Base-by-base conservation (phyloP, 2,797 vertebrate species). In the Natrix natrix region DNA sequence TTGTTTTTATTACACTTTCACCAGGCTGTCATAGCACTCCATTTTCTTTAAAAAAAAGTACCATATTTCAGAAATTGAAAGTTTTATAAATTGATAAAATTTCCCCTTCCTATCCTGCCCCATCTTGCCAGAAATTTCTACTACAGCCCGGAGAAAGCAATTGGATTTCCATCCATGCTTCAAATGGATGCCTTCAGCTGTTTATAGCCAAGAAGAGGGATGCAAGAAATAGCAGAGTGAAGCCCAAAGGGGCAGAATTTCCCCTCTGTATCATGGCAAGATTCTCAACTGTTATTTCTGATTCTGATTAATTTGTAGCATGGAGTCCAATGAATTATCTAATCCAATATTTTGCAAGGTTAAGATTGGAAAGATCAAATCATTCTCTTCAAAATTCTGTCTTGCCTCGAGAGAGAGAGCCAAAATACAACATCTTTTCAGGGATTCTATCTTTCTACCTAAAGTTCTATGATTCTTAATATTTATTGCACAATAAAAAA, bases 11-110 rank as follows among this genome's bases (percentile, higher is more conserved):
- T 96, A 91, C 92, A 91, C 89, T 93, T 94, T 94, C 93, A 93
- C 90, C 90, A 92, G 32, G 87, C 90, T 95, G 95, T 95, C 90
- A 95, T 91, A 91, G 86, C 93, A 93, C 26, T 93, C 93, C 92
- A 94, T 95, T 96, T 96, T 94, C 87, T 95, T 93, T 93, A 93
- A 92, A 94, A 94, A 96, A 92, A 93, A 92, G 94, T 95, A 59
- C 48, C 6, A 4, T 69, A 69, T 91, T 60, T 91, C 90, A 13
- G 54, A 90, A 86, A 56, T 1, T 69, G 92, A 95, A 91, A 55
- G 78, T 24, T 48, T 95, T 13, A 92, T 93, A 92, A 93, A 93
- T 55, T 0, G 3, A 56, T 60, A 89, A 89, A 89, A 43, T 2
- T 60, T 91, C 12, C 74, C 20, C 92, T 94, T 91, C 3, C 63